Base-by-base conservation (phyloP, 2,797 vertebrate species). In the Artibeus lituratus region DNA sequence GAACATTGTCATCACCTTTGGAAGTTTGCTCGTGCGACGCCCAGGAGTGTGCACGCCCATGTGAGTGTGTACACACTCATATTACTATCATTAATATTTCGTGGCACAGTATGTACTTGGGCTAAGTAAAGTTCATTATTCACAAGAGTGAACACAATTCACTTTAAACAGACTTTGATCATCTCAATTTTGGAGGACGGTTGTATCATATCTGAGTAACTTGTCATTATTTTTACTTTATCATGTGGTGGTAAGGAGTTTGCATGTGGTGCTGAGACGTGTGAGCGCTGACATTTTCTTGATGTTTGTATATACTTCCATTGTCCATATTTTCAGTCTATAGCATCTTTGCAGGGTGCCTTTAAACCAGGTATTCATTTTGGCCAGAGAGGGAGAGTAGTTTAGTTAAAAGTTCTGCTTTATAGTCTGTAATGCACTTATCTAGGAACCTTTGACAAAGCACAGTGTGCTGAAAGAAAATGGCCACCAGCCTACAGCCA, bases 151-250 rank as follows among this genome's bases (percentile, higher is more conserved):
- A 29, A 57, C 82, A 55, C n/a, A 78, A 94, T 74, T 93, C 21
- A 62, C 90, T 85, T 94, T 84, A 96, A 94, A 70, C 70, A 53
- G 65, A n/a, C 55, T 82, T 84, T 93, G 37, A 89, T 81, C 0
- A 86, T 83, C 80, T 94, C 57, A 80, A 10, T 53, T 83, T 90
- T 89, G 67, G 39, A 35, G 12, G 18, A 12, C 29, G 21, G 24
- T 81, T 49, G 92, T 69, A 73, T 69, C 53, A 67, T 81, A 84
- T 73, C 26, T 70, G 16, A 32, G 39, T 72, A 87, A 21, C 24
- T 57, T 59, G 21, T 93, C 37, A 24, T 26, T 73, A 14, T 83
- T 86, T 91, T 93, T 91, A 47, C 47, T 84, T 77, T 84, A 44
- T 76, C 51, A 44, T 26, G 29, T 77, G 21, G 29, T 85, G 42